Conservation (phyloP, 2,797 vertebrate genomes). For the Acridotheres tristis region DNA sequence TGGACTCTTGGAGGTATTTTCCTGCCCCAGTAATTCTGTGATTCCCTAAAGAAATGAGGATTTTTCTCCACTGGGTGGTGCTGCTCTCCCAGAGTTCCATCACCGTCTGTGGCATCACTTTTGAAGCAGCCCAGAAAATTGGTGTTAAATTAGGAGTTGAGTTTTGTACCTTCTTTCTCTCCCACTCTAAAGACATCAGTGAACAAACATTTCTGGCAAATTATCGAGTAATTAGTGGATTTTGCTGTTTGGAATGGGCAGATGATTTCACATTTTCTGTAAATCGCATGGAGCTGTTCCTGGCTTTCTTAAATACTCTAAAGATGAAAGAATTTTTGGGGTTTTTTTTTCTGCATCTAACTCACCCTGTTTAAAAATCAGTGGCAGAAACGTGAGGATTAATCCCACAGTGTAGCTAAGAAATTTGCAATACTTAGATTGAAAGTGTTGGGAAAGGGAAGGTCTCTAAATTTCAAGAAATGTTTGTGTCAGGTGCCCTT, state of each 20-base stretch:
- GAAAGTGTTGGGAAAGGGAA: not conserved
- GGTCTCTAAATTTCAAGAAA: not conserved
- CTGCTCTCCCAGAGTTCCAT: not conserved
- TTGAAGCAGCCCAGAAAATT: not conserved
- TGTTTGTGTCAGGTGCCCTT: not conserved
- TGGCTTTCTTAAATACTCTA: not conserved
- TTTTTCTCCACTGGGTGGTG: constrained; percentile 60
- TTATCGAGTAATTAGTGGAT: not conserved
- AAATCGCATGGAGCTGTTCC: not conserved
- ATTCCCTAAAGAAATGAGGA: not conserved
- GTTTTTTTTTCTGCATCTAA: not conserved
- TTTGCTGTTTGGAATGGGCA: not conserved
- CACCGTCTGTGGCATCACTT: fast-evolving
- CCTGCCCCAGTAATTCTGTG: not conserved
- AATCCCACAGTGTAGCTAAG: not conserved
- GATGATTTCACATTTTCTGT: not conserved
- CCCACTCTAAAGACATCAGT: fast-evolving
- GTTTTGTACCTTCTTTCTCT: not conserved
- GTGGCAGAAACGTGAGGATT: not conserved
- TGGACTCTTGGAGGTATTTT: not conserved
- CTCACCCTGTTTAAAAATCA: not conserved
- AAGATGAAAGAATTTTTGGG: not conserved
- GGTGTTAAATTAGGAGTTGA: not conserved
- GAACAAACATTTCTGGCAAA: not conserved
- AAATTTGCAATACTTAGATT: not conserved